Evolutionary conservation across 2,113 vertebrate species (phyloP), one percentile per base, ranked within the genome.

Genomic region (Cyprinodon tularosa): DNA sequence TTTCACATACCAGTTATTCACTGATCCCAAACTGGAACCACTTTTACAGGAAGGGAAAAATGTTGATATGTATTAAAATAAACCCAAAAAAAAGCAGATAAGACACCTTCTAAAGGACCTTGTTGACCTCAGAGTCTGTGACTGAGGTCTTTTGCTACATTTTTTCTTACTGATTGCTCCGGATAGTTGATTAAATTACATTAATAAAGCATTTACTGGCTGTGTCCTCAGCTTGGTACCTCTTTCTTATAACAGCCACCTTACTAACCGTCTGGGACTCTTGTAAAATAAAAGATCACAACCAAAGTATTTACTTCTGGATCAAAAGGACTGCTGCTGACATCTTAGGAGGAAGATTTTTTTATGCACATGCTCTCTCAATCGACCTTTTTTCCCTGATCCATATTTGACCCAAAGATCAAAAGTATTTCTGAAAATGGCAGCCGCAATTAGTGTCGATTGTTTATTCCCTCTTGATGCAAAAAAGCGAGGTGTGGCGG

Each of bases 371-470:
- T 12, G 13, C 37, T 37, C n/a, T 20, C 38, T 5, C 40, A 42
- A 81, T 74, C 37, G 0, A 80, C 60, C 76, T 15, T 42, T 50
- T 44, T 57, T 29, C 29, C 14, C 62, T 20, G 71, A 90, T 85
- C 83, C 71, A 86, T 86, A 81, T 73, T 60, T 84, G 84, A 89
- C 38, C 87, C 68, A 20, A 45, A 50, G 38, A 84, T 83, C 84
- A 74, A 69, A 85, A 66, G 67, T 38, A 71, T 76, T 80, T 62
- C 76, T 79, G 70, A 70, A 85, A 82, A 77, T 78, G 71, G 62
- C 66, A 47, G 57, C 67, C 0, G 0, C 44, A 70, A 79, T 86
- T 76, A 81, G 65, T 29, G 42, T 5, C 0, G 60, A 74, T 76
- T 38, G 81, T 78, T 68, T 74, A 68, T 77, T 70, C 68, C 68